Conservation (phyloP, 2,888 invertebrate species). For the Drosophila stalkeri region DNA sequence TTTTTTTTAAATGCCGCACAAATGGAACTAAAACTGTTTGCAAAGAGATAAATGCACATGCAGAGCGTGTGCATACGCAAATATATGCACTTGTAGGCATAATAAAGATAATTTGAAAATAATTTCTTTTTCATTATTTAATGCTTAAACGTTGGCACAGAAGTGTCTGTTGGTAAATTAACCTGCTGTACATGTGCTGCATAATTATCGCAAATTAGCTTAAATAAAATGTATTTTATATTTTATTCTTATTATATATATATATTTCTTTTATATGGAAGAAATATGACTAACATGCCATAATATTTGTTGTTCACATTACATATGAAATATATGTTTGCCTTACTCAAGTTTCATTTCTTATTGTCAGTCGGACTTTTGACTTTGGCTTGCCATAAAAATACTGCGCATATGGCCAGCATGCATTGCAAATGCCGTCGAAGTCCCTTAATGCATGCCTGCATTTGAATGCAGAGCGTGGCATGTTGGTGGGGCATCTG, state of each 20-base stretch:
- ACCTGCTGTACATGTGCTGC: no score
- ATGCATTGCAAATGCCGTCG: neutral
- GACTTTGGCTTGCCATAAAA: neutral
- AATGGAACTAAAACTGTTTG: slow-evolving; percentile 50
- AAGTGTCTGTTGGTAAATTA: neutral
- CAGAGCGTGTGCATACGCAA: neutral
- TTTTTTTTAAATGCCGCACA: slow-evolving; percentile 16
- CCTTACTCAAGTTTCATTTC: no score
- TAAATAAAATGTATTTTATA: no score
- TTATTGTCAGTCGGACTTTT: neutral
- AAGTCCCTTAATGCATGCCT: neutral
- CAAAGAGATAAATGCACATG: slow-evolving; percentile 18
- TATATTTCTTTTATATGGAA: no score
- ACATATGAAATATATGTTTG: neutral
- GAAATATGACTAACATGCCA: no score
- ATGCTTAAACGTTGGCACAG: slow-evolving; percentile 4
- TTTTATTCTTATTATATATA: no score
- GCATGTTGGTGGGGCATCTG: neutral
- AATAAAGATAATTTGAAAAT: slow-evolving; percentile 29
- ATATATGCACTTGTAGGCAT: neutral
- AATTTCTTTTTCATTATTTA: slow-evolving; percentile 21
- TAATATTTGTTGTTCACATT: no score
- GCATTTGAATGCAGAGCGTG: slow-evolving; percentile 14
- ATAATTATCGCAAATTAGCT: no score
- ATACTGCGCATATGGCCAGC: neutral